These are phyloP conservation scores for Pseudoips prasinana DNA, from an alignment of 2,888 invertebrate species.

Conservation along the genomic window DNA sequence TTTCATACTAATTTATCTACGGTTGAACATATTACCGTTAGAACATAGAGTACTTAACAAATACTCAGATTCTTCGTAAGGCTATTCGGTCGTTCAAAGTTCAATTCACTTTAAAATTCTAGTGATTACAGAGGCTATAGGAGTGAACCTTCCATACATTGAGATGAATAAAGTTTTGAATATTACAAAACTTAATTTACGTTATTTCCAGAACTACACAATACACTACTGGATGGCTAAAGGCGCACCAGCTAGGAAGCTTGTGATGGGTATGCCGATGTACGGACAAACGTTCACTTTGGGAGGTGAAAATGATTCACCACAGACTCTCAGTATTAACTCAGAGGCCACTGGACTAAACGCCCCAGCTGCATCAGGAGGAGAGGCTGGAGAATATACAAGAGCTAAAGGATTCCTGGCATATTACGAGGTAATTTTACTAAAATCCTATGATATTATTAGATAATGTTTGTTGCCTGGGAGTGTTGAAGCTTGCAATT, in stretches of 20 bases:
- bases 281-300: slow-evolving; percentile 93
- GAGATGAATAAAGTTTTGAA: too few species aligned
- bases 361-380: slow-evolving; percentile 88
- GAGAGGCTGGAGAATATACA: slow-evolving; percentile 92
- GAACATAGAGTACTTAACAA: too few species aligned
- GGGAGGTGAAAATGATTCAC: slow-evolving; percentile 23
- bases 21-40: too few species aligned
- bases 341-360: slow-evolving; percentile 85
- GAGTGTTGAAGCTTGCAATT: too few species aligned
- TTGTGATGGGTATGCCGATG: slow-evolving; percentile 94
- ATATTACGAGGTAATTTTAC: slow-evolving; percentile 87
- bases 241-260: slow-evolving; percentile 90
- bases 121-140: too few species aligned
- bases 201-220: slow-evolving; percentile 86
- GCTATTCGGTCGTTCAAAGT: too few species aligned
- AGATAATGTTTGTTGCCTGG: too few species aligned
- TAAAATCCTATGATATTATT: background rate
- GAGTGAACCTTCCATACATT: too few species aligned
- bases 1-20: too few species aligned
- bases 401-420: slow-evolving; percentile 92
- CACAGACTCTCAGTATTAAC: slow-evolving; percentile 33
- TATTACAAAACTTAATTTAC: too few species aligned
- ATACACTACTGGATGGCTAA: slow-evolving; percentile 94
- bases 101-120: too few species aligned
- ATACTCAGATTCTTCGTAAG: too few species aligned